Evolutionary conservation across 2,113 vertebrate genomes (phyloP), one percentile per base, ranked within the genome.

Genomic region (Ivindomyrus marchei): DNA sequence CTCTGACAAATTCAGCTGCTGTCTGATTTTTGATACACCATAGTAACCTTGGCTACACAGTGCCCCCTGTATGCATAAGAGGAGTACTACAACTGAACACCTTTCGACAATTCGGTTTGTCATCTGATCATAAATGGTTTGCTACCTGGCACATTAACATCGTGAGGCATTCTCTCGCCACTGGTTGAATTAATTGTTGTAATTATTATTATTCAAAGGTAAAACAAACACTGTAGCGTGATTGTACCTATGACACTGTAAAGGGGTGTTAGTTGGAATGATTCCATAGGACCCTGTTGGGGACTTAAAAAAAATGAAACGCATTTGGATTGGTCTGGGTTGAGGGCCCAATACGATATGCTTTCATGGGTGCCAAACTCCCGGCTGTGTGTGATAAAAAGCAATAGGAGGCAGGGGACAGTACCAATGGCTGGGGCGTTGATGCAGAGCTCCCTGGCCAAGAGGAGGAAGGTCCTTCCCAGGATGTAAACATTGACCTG

Each of bases 401-500:
- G 77, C 47, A 53, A 42, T 19, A 53, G 2, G 52, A 77, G 62
- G 62, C 11, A 52, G 4, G 36, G 49, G 3, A 87, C 7, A 85
- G 89, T 98, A 99, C 98, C 98, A 97, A 99, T 99, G 31, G 98
- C 98, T 15, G 98, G 97, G 80, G 98, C 97, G 31, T 98, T 99
- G 96, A 99, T 99, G 96, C 98, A 99, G 84, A 99, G 97, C 89
- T 99, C 98, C 94, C 96, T 96, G 36, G 98, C 97, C 95, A 99
- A 91, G 0, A 97, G 95, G 46, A 99, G 97, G 91, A 99, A 99
- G 0, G 98, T 99, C 94, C 94, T 97, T 66, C 98, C 98, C 95
- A 99, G 93, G 21, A 98, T 95, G 13, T 98, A 99, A 50, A 99
- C 98, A 39, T 99, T 99, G 91, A 99, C 98, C 98, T 99, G 94